Percentiles rank a stretch among this genome's conserved stretches.
phyloP scores from a whole-genome alignment of 1,140 invertebrate species.

The Ooceraea biroi region DNA sequence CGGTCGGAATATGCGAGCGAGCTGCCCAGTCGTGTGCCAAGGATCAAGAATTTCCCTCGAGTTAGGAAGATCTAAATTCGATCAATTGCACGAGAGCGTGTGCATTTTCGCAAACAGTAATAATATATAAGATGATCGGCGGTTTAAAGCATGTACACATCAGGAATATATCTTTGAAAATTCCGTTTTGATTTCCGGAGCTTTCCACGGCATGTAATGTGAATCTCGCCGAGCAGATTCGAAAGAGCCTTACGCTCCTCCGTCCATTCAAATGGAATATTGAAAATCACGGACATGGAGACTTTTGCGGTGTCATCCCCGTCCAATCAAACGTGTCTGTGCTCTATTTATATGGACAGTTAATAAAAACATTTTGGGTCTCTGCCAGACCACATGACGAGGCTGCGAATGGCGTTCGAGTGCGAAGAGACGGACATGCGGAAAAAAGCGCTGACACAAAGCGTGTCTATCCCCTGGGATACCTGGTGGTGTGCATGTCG shows the following conservation, averaged over 20 bases:
- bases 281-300: neutral
- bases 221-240: too few species aligned
- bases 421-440: constrained; percentile 51
- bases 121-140: constrained; percentile 27
- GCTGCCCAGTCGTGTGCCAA: constrained; percentile 66
- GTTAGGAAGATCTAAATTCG: constrained; percentile 42
- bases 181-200: constrained; percentile 10
- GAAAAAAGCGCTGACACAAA: constrained; percentile 73
- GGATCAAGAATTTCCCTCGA: constrained; percentile 63
- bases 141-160: neutral
- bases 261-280: neutral
- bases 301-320: constrained; percentile 11
- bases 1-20: constrained; percentile 67
- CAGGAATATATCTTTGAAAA: neutral
- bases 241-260: too few species aligned
- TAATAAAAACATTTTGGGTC: constrained; percentile 73
- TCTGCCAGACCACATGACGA: constrained; percentile 59
- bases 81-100: constrained; percentile 3
- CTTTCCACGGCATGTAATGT: too few species aligned
- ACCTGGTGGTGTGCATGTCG: constrained; percentile 10
- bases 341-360: constrained; percentile 68
- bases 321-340: constrained; percentile 45
- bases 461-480: neutral
- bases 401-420: constrained; percentile 12
- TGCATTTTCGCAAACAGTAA: constrained; percentile 14